Percentiles rank a stretch among this genome's conserved stretches.
Conservation (phyloP, 2,888 invertebrate genomes). For the Ametastegia equiseti region DNA sequence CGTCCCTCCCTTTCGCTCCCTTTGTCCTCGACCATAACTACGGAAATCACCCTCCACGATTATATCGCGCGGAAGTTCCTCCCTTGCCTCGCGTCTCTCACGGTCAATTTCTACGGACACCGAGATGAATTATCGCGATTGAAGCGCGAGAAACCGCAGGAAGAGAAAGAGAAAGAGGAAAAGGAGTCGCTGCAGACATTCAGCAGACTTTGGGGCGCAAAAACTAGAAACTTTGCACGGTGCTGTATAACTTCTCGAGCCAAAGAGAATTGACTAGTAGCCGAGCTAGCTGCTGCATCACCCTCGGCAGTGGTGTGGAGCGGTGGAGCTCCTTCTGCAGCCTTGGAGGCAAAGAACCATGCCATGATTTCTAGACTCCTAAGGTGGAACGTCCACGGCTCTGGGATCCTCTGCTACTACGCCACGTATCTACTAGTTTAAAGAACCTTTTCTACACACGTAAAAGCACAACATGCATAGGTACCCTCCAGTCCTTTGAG, state of each 20-base stretch:
- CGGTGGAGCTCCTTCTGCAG: no score
- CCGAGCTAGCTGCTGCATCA: background rate
- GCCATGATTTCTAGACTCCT: conserved; percentile 11
- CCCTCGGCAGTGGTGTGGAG: background rate
- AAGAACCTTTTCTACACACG: conserved; percentile 15
- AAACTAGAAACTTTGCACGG: conserved; percentile 26
- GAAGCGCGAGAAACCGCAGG: background rate
- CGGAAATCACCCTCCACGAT: conserved; percentile 33
- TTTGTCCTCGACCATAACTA: conserved; percentile 9
- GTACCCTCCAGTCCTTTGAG: conserved; percentile 9
- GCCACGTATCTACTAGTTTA: conserved; percentile 21
- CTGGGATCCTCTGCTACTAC: background rate
- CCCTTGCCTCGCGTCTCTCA: background rate
- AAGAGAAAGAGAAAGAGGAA: background rate
- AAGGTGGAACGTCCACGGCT: background rate
- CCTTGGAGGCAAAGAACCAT: background rate
- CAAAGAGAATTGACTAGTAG: conserved; percentile 74
- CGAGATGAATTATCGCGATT: conserved; percentile 31
- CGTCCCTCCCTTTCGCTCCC: no score
- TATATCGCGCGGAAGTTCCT: conserved; percentile 29
- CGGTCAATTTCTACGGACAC: conserved; percentile 5
- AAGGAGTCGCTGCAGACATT: background rate
- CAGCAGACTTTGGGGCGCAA: background rate
- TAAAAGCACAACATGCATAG: conserved; percentile 18
- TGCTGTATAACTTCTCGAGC: conserved; percentile 51